Conservation (phyloP, 2,797 vertebrate species). For the Anguilla obscura region DNA sequence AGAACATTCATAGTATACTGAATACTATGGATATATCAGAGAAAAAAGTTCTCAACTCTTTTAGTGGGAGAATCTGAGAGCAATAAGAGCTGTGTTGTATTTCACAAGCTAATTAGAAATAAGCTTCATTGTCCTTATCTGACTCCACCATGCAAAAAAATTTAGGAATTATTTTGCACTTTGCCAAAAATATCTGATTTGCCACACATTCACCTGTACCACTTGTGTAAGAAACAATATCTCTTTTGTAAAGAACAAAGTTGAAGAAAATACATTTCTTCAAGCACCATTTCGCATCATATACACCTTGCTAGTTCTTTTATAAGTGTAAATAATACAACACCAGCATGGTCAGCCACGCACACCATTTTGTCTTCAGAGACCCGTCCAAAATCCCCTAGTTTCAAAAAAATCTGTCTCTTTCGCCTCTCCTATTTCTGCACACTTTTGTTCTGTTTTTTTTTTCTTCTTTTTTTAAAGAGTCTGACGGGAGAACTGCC, state of each 20-base stretch:
- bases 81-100: background rate
- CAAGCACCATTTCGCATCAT: background rate
- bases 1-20: background rate
- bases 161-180: background rate
- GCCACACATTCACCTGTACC: background rate
- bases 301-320: background rate
- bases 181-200: background rate
- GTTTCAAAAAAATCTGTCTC: background rate
- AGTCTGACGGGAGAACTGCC: background rate
- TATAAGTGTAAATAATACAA: background rate
- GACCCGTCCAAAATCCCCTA: background rate
- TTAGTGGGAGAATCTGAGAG: too few species aligned
- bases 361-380: background rate
- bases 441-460: background rate
- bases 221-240: background rate
- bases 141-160: background rate
- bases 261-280: background rate
- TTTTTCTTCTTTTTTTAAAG: background rate
- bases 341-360: background rate
- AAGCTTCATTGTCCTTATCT: background rate
- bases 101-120: background rate
- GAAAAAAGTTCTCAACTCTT: background rate
- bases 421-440: constrained; percentile 3
- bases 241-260: background rate
- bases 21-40: background rate